Percentiles rank a stretch among this genome's conserved stretches.
Evolutionary conservation across 1,140 invertebrate species (phyloP).

Genomic region (Heliconius himera): DNA sequence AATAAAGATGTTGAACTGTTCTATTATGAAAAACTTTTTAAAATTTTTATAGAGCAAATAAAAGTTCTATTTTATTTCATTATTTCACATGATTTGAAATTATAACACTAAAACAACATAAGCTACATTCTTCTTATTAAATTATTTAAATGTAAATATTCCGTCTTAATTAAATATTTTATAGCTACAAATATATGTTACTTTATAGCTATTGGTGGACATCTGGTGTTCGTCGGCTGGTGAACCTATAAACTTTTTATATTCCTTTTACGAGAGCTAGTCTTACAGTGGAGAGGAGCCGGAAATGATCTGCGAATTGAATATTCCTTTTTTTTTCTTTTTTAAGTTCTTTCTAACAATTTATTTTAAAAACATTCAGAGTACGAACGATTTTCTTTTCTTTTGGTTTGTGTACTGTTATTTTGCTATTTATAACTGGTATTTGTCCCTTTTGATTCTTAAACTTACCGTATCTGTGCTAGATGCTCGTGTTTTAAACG

Average conservation of each 20-base stretch:
- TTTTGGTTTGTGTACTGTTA: background rate
- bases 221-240: conserved; percentile 28
- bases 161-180: conserved; percentile 8
- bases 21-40: too few species aligned
- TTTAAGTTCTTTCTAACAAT: background rate
- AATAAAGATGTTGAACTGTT: too few species aligned
- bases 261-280: conserved; percentile 38
- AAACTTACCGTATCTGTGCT: too few species aligned
- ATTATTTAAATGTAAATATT: background rate
- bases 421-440: background rate
- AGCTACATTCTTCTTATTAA: background rate
- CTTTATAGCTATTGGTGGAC: conserved; percentile 31
- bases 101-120: background rate
- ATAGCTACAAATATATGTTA: background rate
- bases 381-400: background rate
- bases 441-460: background rate
- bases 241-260: conserved; percentile 43
- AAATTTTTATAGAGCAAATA: too few species aligned
- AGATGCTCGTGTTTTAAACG: too few species aligned
- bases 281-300: conserved; percentile 35
- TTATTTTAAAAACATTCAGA: background rate
- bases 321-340: conserved; percentile 8
- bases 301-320: conserved; percentile 31
- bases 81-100: background rate
- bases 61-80: background rate